phyloP scores from a whole-genome alignment of 2,113 vertebrate genomes.

The Heteronetta atricapilla region DNA sequence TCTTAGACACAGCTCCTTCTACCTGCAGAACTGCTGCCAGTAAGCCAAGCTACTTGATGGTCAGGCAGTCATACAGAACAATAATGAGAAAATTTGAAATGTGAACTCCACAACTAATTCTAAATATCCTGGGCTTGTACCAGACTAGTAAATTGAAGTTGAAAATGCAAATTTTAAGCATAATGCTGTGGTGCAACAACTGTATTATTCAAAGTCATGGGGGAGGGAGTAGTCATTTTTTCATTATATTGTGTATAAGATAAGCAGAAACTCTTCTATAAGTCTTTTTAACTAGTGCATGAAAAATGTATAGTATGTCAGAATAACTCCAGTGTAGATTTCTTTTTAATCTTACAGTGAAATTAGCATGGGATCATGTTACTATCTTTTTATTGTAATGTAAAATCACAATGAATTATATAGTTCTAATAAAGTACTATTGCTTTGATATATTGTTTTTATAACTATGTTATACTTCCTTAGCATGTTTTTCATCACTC shows the following conservation, averaged over 20 bases:
- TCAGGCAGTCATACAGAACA: not conserved
- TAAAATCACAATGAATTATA: not conserved
- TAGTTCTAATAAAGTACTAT: not conserved
- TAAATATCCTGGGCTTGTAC: not conserved
- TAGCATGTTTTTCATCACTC: not conserved
- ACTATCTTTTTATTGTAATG: not conserved
- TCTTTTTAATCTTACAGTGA: not conserved
- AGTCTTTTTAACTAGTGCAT: not conserved
- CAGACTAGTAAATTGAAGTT: not conserved
- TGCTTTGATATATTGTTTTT: not conserved
- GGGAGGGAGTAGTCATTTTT: not conserved
- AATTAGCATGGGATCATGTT: not conserved
- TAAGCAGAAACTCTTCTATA: not conserved
- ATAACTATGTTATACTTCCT: not conserved
- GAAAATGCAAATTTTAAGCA: not conserved
- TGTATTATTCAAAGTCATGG: not conserved
- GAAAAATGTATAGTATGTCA: not conserved
- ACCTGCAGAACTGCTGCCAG: not conserved
- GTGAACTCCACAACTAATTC: not conserved
- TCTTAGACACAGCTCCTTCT: not conserved
- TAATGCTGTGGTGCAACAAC: accelerated
- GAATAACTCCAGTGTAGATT: not conserved
- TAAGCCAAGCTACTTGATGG: not conserved
- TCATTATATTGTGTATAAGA: not conserved
- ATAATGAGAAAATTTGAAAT: not conserved